These are phyloP conservation scores for Sphinx pinastri DNA, from an alignment of 2,888 invertebrate species.

Conservation along the genomic window DNA sequence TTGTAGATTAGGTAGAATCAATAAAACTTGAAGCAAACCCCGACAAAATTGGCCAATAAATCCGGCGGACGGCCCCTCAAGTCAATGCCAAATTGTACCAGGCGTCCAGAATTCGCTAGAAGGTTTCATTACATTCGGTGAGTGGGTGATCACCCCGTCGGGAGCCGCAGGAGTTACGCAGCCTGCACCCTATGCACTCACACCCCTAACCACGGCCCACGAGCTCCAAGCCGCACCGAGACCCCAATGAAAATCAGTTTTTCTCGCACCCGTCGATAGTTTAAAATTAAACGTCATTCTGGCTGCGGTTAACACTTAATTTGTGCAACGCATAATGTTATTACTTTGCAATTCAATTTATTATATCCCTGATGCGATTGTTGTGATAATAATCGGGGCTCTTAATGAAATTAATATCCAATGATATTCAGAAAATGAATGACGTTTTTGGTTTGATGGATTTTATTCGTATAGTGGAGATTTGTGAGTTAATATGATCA, in stretches of 20 bases:
- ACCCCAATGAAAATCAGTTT: conserved; percentile 74
- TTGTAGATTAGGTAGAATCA: too few relatives aligned
- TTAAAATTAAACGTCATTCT: conserved; percentile 82
- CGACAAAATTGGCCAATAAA: conserved; percentile 52
- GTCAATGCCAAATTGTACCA: conserved; percentile 83
- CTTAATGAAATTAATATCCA: conserved; percentile 77
- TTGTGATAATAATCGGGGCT: conserved; percentile 72
- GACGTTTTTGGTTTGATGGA: conserved; percentile 51
- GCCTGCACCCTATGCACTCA: conserved; percentile 47
- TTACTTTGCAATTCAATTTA: conserved; percentile 79
- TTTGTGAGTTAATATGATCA: conserved; percentile 35
- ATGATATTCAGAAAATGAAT: conserved; percentile 54
- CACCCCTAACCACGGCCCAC: conserved; percentile 53
- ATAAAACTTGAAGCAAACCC: conserved; percentile 9
- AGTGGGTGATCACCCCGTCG: conserved; percentile 38
- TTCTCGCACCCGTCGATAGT: conserved; percentile 73
- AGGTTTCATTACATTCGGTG: conserved; percentile 55
- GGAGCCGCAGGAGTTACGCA: conserved; percentile 37
- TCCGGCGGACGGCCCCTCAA: conserved; percentile 66
- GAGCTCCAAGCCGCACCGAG: conserved; percentile 43
- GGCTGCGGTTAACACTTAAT: conserved; percentile 79
- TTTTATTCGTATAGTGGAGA: conserved; percentile 43
- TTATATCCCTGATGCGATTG: conserved; percentile 73
- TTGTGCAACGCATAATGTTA: conserved; percentile 75
- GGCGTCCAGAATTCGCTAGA: conserved; percentile 59